phyloP scores from a whole-genome alignment of 2,888 invertebrate species.

The Lycocerus yunnanus region DNA sequence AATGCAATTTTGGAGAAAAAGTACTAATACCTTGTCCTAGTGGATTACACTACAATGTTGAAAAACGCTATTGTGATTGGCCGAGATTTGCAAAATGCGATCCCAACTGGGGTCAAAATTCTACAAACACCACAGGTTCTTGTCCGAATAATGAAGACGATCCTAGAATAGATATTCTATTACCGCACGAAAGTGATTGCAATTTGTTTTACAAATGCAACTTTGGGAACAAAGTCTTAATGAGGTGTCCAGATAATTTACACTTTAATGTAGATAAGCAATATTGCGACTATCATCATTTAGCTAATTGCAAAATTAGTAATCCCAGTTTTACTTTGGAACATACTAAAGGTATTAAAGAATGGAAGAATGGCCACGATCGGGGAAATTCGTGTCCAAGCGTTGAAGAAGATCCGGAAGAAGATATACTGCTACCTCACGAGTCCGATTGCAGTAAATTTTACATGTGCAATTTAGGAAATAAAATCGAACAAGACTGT shows the following conservation, averaged over 20 bases:
- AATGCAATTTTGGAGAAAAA: constrained; percentile 28
- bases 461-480: constrained; percentile 23
- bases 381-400: background rate
- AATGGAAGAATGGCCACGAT: background rate
- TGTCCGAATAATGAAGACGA: constrained; percentile 12
- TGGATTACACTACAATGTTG: constrained; percentile 33
- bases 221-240: constrained; percentile 1
- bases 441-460: constrained; percentile 29
- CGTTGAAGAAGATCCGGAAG: background rate
- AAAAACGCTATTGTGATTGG: constrained; percentile 32
- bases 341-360: background rate
- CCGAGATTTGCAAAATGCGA: constrained; percentile 30
- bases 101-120: background rate
- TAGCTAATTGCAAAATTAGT: constrained; percentile 2
- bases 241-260: constrained; percentile 2
- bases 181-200: constrained; percentile 23
- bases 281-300: constrained; percentile 4
- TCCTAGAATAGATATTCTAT: constrained; percentile 13
- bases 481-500: constrained; percentile 17
- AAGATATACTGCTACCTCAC: constrained; percentile 17
- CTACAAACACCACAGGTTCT: background rate
- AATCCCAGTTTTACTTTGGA: background rate
- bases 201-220: constrained; percentile 23
- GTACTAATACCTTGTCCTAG: constrained; percentile 28
- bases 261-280: constrained; percentile 1